Conservation (phyloP, 1,140 invertebrate species). For the Drosophila takahashii region DNA sequence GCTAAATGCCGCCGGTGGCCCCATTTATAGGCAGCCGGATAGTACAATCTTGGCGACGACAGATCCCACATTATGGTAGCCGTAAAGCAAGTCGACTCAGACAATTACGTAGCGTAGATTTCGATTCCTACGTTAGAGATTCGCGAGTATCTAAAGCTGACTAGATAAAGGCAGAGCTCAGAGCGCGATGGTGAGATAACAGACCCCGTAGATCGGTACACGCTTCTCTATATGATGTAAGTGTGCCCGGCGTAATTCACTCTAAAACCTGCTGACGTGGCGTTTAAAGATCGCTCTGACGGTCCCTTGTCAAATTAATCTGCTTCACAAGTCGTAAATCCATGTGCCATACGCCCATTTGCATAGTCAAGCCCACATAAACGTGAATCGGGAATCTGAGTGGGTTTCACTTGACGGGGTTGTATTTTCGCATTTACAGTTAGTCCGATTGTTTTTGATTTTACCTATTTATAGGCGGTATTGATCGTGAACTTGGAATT, state of each 20-base stretch:
- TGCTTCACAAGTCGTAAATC: constrained; percentile 36
- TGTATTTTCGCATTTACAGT: not conserved
- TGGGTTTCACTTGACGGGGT: constrained; percentile 18
- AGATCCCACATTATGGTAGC: constrained; percentile 34
- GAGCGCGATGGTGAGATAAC: constrained; percentile 16
- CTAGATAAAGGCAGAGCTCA: constrained; percentile 26
- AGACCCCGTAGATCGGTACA: not conserved
- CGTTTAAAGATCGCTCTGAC: constrained; percentile 10
- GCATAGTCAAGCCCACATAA: constrained; percentile 33
- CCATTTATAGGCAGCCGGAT: constrained; percentile 46
- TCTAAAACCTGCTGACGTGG: constrained; percentile 25
- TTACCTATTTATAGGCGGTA: not conserved
- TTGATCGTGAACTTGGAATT: not conserved
- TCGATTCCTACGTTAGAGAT: constrained; percentile 1
- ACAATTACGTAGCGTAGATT: constrained; percentile 21
- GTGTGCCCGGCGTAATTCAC: constrained; percentile 44
- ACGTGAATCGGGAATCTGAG: constrained; percentile 3
- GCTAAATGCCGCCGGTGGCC: not conserved
- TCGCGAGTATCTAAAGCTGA: constrained; percentile 17
- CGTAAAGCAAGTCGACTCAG: constrained; percentile 43
- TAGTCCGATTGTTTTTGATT: not conserved
- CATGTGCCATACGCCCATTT: constrained; percentile 31
- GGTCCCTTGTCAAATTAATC: constrained; percentile 18
- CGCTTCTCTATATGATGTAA: constrained; percentile 34
- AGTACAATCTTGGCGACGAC: constrained; percentile 9